phyloP scores from a whole-genome alignment of 2,797 vertebrate species.

The Manis javanica region DNA sequence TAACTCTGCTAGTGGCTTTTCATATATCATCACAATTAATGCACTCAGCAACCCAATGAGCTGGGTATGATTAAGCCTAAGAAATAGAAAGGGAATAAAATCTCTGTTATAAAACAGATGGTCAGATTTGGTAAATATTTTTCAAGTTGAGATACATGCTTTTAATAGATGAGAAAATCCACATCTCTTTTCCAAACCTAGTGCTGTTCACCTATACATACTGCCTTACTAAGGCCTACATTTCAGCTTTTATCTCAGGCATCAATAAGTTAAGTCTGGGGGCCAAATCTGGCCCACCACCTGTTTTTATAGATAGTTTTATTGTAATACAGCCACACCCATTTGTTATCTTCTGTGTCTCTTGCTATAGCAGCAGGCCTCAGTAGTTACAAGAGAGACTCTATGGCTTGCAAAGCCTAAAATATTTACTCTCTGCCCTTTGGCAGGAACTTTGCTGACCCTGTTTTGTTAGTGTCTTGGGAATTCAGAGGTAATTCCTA shows the following conservation, averaged over 20 bases:
- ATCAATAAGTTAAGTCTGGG: neutral
- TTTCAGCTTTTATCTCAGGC: neutral
- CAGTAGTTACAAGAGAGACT: neutral
- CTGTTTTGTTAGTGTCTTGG: neutral
- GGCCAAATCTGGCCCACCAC: neutral
- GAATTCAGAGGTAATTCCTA: neutral
- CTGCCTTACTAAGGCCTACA: neutral
- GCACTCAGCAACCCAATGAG: neutral
- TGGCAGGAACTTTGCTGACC: neutral
- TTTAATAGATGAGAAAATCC: neutral
- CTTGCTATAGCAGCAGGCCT: neutral
- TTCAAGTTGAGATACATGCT: neutral
- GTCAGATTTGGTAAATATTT: neutral
- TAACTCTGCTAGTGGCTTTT: neutral
- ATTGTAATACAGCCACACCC: neutral
- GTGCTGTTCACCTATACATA: neutral
- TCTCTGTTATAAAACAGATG: neutral
- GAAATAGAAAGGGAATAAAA: slow-evolving; percentile 1
- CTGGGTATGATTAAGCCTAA: neutral
- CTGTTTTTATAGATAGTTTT: neutral
- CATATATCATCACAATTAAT: neutral
- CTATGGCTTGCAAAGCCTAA: neutral
- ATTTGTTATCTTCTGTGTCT: neutral
- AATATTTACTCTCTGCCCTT: neutral
- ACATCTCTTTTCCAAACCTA: neutral